Evolutionary conservation across 23 tunicate genomes (phyloP).

Genomic region (Trididemnum nubilum): DNA sequence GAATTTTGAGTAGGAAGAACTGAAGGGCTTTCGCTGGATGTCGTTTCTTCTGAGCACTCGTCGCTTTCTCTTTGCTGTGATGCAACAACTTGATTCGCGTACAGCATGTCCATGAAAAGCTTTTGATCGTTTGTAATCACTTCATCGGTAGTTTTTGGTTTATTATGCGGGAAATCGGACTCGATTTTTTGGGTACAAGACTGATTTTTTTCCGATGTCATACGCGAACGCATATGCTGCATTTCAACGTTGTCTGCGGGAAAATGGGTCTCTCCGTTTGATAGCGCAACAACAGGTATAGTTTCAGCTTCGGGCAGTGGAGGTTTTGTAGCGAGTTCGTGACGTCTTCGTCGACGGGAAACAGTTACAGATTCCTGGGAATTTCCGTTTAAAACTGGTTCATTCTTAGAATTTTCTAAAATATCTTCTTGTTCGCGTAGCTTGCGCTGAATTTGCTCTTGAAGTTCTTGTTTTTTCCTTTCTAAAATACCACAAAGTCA

Average conservation of each 20-base stretch:
- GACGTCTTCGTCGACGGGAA: conserved; percentile 22
- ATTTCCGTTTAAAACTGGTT: background rate
- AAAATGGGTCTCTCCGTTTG: conserved; percentile 54
- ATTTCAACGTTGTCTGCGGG: conserved; percentile 20
- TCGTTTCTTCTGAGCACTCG: conserved; percentile 61
- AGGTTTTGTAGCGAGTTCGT: background rate
- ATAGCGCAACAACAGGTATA: conserved; percentile 14
- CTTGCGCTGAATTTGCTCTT: conserved; percentile 5
- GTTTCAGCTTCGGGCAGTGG: conserved; percentile 27
- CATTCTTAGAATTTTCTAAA: background rate
- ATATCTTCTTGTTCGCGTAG: background rate
- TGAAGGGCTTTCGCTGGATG: background rate
- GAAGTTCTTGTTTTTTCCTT: conserved; percentile 16
- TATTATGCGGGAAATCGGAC: background rate
- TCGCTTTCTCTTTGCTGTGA: conserved; percentile 69
- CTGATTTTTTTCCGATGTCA: background rate
- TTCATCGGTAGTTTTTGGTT: conserved; percentile 19
- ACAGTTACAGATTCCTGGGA: background rate
- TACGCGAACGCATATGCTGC: background rate
- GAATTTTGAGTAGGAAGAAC: background rate
- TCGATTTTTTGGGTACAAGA: background rate
- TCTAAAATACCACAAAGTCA: too few relatives aligned
- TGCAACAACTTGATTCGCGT: conserved; percentile 78
- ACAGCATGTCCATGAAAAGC: conserved; percentile 89
- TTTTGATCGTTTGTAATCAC: conserved; percentile 70